phyloP scores from a whole-genome alignment of 2,888 invertebrate species.

The Macrostomum cliftonense region DNA sequence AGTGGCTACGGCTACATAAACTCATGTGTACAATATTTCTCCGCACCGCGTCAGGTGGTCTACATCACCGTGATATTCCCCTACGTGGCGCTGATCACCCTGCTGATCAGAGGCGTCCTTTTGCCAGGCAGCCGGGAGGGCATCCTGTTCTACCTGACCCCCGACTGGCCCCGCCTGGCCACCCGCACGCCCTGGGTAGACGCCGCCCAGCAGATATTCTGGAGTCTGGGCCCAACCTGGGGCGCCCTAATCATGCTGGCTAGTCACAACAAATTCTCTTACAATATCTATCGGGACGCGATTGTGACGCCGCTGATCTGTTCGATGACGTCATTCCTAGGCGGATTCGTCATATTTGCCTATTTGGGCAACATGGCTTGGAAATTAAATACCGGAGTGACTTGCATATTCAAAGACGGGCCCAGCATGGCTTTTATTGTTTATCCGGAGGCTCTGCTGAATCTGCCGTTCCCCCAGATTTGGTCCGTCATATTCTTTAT shows the following conservation, averaged over 20 bases:
- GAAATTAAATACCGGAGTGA: neutral
- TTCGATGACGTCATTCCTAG: neutral
- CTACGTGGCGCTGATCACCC: neutral
- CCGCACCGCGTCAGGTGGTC: neutral
- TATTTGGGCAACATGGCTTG: neutral
- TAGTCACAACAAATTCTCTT: neutral
- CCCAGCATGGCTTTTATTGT: neutral
- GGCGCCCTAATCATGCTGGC: neutral
- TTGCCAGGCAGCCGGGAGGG: neutral
- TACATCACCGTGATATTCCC: neutral
- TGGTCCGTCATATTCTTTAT: neutral
- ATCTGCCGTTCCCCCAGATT: neutral
- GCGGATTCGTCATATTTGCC: neutral
- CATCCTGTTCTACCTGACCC: neutral
- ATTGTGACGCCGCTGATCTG: neutral
- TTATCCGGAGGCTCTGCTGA: neutral
- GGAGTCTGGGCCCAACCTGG: neutral
- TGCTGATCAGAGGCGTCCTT: neutral
- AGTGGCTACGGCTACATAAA: no score
- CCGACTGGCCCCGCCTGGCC: neutral
- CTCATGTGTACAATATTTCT: no score
- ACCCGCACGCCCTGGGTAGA: no score
- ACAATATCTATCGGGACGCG: neutral
- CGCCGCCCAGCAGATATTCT: neutral
- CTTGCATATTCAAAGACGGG: neutral